Base-by-base conservation (phyloP, 2,797 vertebrate genomes). In the Menidia menidia region DNA sequence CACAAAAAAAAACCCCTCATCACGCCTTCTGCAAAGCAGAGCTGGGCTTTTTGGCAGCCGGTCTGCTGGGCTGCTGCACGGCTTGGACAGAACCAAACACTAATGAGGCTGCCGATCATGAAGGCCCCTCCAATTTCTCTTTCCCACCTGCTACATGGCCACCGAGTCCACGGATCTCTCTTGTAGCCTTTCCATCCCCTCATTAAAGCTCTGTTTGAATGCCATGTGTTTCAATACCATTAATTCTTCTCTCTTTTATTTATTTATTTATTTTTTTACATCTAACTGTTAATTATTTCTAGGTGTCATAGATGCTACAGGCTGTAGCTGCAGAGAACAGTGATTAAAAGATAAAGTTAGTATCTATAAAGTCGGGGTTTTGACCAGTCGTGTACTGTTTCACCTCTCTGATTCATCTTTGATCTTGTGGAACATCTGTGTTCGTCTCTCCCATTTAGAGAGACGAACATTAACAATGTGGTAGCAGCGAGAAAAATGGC, bases 61-160 rank as follows among this genome's bases (percentile, higher is more conserved):
- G 59, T 80, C 73, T 63, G 64, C 68, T 72, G 72, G 32, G 87
- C 76, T 80, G 64, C 81, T 79, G 77, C 68, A 59, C 69, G 75
- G 78, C 81, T 78, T 89, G 79, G 73, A 89, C 80, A 74, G 81
- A 87, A 71, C 80, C 77, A 77, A 82, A 75, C 86, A 78, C 86
- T 92, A 92, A 93, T 91, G 91, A 92, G 91, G 82, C 86, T 84
- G 72, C 83, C 80, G 80, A 81, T 85, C 83, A 83, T 86, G 83
- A 68, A 25, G 9, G 39, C 58, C 64, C 16, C 53, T 19, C 44
- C 48, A 42, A 64, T 45, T 33, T 55, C 68, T 48, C 56, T 63
- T 63, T 52, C 64, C 51, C 54, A 70, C 76, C 85, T 84, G 78
- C 81, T 64, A 73, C 87, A 80, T 70, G 65, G 60, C 52, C 71